Percentiles rank a stretch among this genome's conserved stretches.
These are phyloP conservation scores for Sitophilus oryzae DNA, from an alignment of 1,140 invertebrate species.

Conservation along the genomic window DNA sequence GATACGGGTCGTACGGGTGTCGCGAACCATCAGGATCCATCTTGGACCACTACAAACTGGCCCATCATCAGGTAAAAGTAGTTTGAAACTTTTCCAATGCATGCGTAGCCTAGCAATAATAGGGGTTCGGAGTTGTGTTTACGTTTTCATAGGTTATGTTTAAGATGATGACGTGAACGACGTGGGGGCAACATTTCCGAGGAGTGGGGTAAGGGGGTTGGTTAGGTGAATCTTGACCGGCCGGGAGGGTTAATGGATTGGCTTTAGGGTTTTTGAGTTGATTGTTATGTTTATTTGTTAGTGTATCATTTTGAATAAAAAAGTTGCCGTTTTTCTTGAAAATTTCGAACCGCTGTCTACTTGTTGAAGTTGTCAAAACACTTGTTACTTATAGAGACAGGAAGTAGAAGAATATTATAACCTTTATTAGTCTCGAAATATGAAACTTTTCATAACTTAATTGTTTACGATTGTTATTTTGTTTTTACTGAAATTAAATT, in stretches of 20 bases:
- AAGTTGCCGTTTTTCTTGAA: no score
- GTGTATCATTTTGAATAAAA: no score
- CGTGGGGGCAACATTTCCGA: constrained; percentile 2
- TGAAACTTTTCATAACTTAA: constrained; percentile 3
- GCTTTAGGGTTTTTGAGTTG: no score
- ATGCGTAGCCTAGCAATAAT: constrained; percentile 7
- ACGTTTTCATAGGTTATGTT: constrained; percentile 27
- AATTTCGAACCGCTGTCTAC: no score
- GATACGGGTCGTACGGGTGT: constrained; percentile 9
- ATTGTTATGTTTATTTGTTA: no score
- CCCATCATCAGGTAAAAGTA: constrained; percentile 18
- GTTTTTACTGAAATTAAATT: no score
- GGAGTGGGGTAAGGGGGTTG: no score
- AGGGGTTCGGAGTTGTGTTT: constrained; percentile 12
- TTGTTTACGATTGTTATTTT: not conserved
- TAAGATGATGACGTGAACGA: constrained; percentile 19
- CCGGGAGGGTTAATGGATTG: no score
- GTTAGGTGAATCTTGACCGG: no score
- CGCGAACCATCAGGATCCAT: constrained; percentile 5
- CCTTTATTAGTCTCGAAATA: no score
- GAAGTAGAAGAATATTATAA: no score
- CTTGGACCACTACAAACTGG: not conserved
- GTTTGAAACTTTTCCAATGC: constrained; percentile 25
- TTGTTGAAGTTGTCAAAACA: not conserved
- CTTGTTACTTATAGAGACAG: not conserved